Evolutionary conservation across 2,797 vertebrate species (phyloP), one percentile per base, ranked within the genome.

Genomic region (Melanogrammus aeglefinus): DNA sequence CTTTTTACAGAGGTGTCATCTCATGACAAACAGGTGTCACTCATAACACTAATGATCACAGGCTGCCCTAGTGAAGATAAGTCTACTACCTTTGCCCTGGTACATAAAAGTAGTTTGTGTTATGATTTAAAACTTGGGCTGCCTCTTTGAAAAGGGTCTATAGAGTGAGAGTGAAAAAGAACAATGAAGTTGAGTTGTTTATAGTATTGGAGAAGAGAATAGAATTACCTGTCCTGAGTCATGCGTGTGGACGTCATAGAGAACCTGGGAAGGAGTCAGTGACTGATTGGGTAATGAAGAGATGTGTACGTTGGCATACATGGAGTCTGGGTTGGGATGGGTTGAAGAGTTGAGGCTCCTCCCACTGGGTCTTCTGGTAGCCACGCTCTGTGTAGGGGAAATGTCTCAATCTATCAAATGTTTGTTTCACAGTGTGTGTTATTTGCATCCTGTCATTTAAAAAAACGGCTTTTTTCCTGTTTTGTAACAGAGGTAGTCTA

Each of bases 231-330:
- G n/a, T 73, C 21, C 24, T 13, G 3, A 38, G 2, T 27, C 73
- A 16, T 29, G 39, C 27, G 7, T 27, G 41, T 47, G 10, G 12
- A 14, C 24, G 24, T 27, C 41, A 44, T 51, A 10, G 71, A 2
- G 18, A 29, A 24, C 73, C 51, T 7, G 69, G 21, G 24, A 5
- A 31, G 12, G 69, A 70, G 72, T 51, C 10, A 47, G 41, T 66
- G 72, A n/a, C 16, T 1, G 36, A n/a, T 13, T 41, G 31, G 72
- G 77, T 1, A 79, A 5, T 6, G 27, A 36, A 39, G 31, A 39
- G 0, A 0, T 2, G 36, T 73, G 4, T 38, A 86, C 27, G 83
- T 86, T 87, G 75, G 76, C 77, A 14, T 91, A 86, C 81, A 84
- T 0, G 0, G 36, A 2, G 8, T 83, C 57, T 1, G 33, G 0